Evolutionary conservation across 2,888 invertebrate species (phyloP), one percentile per base, ranked within the genome.

Genomic region (Pecten maximus): DNA sequence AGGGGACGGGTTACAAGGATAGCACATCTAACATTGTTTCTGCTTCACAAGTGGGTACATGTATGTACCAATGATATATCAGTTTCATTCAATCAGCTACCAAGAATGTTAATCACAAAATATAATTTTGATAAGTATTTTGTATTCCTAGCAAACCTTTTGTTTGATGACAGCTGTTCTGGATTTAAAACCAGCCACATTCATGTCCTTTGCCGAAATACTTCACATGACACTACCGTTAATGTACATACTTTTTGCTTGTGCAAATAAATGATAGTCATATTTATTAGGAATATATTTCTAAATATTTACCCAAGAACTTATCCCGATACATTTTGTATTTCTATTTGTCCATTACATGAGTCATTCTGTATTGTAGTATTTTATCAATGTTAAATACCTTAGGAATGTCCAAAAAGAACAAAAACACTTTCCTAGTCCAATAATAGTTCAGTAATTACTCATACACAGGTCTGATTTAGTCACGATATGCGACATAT

Each of bases 301-400:
- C 28, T 74, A 28, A 74, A 74, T 74, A 74, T 74, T 74, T 74
- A 35, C 74, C 16, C 28, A 35, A 15, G 6, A 74, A 74, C 74
- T 74, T 74, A 74, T 10, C 28, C 74, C 10, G 28, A 74, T 74
- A 74, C 54, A 54, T 54, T 54, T 54, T 12, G 19, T 74, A 74
- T 28, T 35, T 35, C 23, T 74, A 6, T 74, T 12, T 28, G 74
- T 4, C 74, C 74, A 28, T 35, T 35, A 74, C 74, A 74, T 74
- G 74, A 74, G 74, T 74, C 74, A 74, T 35, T 35, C 74, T 35
- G 8, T 74, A 74, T 35, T 12, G 23, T 74, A 35, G 74, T 74
- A 35, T 74, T 74, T 74, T 74, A 35, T 35, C 74, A 28, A 74
- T 74, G 74, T 35, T 74, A 74, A 74, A 74, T 74, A 28, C 74